Base-by-base conservation (phyloP, 2,888 invertebrate species). In the Subacronicta megacephala region DNA sequence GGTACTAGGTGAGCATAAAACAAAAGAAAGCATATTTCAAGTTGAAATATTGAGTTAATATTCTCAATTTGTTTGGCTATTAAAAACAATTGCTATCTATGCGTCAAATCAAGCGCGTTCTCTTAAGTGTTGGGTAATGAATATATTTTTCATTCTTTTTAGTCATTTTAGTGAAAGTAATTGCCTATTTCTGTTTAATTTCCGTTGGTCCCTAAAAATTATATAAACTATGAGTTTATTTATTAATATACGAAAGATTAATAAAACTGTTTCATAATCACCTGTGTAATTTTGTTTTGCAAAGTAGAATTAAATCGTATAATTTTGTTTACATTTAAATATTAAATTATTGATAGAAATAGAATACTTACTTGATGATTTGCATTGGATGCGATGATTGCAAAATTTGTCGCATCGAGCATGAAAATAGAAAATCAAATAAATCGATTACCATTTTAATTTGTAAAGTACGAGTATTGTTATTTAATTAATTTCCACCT, bases 131-230 rank as follows among this genome's bases (percentile, higher is more conserved):
- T 58, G 50, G 45, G 23, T 66, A 63, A 66, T 33, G 15, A 37
- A 36, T 13, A 58, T 64, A 53, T 46, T 43, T 41, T 43, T 41
- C 37, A 20, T 71, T 71, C 17, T 46, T 61, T 60, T 46, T 52
- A 45, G 47, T 66, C 53, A 35, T 64, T 52, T 17, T 42, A 35
- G 72, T 62, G 72, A 69, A 69, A 69, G 69, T 72, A 36, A 35
- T 50, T 42, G 46, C 54, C 17, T 17, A 47, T 53, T 42, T 52
- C 15, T 51, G 38, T 61, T 42, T 57, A 37, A 54, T 72, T 72
- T 55, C 47, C 57, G 42, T 15, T 17, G 26, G 38, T 33, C 51
- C 47, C 50, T 43, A 35, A 42, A 60, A 31, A 64, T 59, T 64
- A 42, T 53, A 49, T 26, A 10, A 46, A 45, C 40, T 15, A 35